Conservation (phyloP, 2,888 invertebrate genomes). For the Lordiphosa andalusiaca region DNA sequence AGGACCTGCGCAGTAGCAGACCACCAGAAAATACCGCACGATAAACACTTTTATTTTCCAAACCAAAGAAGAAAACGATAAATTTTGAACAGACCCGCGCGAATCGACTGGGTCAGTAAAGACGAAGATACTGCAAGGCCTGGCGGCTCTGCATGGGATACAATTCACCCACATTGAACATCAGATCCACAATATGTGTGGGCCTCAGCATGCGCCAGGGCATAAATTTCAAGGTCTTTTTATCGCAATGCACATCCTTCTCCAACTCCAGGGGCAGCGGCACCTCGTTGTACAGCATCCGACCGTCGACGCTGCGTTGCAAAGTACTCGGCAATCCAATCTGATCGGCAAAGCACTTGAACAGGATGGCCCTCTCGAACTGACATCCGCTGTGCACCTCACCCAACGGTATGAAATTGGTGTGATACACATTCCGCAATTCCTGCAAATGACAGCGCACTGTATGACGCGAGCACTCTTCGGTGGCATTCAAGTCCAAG, state of each 20-base stretch:
- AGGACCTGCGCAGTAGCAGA: constrained; percentile 47
- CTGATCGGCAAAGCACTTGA: constrained; percentile 85
- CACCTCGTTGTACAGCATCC: constrained; percentile 84
- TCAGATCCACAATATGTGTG: constrained; percentile 84
- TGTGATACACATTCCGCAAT: constrained; percentile 79
- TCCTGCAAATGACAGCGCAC: constrained; percentile 81
- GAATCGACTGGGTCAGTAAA: constrained; percentile 42
- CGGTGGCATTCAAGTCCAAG: constrained; percentile 76
- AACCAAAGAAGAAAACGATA: neutral
- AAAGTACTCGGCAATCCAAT: constrained; percentile 84
- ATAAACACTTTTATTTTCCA: neutral
- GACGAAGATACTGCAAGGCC: constrained; percentile 70
- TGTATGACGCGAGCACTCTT: constrained; percentile 81
- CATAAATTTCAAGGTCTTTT: constrained; percentile 65
- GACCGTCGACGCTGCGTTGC: constrained; percentile 82
- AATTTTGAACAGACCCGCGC: constrained; percentile 6
- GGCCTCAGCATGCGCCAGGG: constrained; percentile 83
- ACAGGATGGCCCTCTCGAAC: constrained; percentile 84
- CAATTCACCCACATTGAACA: constrained; percentile 75
- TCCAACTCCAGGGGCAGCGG: constrained; percentile 81
- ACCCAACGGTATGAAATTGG: constrained; percentile 83
- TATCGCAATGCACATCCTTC: constrained; percentile 69
- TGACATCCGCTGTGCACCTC: constrained; percentile 83
- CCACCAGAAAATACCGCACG: constrained; percentile 18
- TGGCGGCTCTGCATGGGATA: constrained; percentile 77